Evolutionary conservation across 2,888 invertebrate species (phyloP), one percentile per base, ranked within the genome.

Genomic region (Stenoptilia bipunctidactyla): DNA sequence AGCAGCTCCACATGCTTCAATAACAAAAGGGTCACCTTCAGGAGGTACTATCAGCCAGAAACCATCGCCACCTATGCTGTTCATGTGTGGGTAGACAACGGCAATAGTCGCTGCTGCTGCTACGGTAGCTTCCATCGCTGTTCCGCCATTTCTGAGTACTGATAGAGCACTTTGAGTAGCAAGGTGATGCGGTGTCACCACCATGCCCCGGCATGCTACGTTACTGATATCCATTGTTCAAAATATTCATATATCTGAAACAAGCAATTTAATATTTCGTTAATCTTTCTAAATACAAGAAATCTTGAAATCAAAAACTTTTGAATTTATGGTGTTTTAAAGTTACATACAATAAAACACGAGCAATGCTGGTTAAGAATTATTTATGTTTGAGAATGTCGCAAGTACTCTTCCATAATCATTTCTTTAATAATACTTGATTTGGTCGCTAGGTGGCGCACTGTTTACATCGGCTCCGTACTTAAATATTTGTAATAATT

Each of bases 41-140:
- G 82, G 82, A 13, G 80, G 77, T 6, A 77, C 38, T 10, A 82
- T 80, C 0, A 82, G 62, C 82, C 80, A 82, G 47, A 76, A 76
- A 0, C 72, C 62, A 43, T 82, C 82, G 1, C 82, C 80, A 1
- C 80, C 82, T 15, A 82, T 74, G 39, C 69, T 54, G 45, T 75
- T 80, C 77, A 76, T 76, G 37, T 80, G 76, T 14, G 82, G 82
- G 38, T 75, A 79, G 0, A 79, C 73, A 2, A 82, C 79, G 1
- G 77, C 56, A 27, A 79, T 54, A 0, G 79, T 80, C 1, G 82
- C 80, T 9, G 82, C 82, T 4, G 80, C 82, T 13, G 77, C 64
- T 0, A 82, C 68, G 46, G 65, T 69, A 1, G 82, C 82, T 52
- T 80, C 80, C 39, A 82, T 73, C 1, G 80, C 82, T 4, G 79